Evolutionary conservation across 2,888 invertebrate genomes (phyloP).

Genomic region (Pardosa pseudoannulata): DNA sequence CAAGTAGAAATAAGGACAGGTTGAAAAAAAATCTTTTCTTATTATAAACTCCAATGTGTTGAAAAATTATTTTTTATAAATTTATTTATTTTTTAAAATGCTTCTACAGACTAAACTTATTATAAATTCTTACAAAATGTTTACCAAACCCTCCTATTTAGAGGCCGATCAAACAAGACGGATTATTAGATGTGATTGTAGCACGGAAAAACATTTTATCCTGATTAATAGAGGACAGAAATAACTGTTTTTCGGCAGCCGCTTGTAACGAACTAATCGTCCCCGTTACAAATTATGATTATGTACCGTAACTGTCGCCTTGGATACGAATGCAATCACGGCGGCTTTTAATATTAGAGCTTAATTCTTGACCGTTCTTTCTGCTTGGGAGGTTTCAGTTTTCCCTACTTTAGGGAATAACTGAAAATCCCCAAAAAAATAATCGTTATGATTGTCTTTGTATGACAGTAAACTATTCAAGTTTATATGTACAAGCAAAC

Average conservation of each 20-base stretch:
- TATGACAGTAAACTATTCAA: too few species aligned
- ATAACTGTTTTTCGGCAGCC: slow-evolving; percentile 17
- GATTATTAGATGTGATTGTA: neutral
- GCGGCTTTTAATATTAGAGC: slow-evolving; percentile 45
- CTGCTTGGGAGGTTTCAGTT: slow-evolving; percentile 17
- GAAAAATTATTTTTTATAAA: too few species aligned
- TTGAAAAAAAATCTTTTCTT: too few species aligned
- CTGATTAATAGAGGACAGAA: slow-evolving; percentile 3
- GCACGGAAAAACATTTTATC: neutral
- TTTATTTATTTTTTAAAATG: too few species aligned
- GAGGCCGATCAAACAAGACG: neutral
- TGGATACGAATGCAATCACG: slow-evolving; percentile 33
- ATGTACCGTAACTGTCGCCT: slow-evolving; percentile 66
- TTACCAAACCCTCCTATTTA: too few species aligned
- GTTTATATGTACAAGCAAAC: too few species aligned
- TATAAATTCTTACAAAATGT: too few species aligned
- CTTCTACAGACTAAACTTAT: too few species aligned
- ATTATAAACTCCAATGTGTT: too few species aligned
- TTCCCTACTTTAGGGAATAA: slow-evolving; percentile 36
- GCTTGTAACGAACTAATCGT: slow-evolving; percentile 51
- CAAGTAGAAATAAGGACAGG: too few species aligned
- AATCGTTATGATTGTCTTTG: too few species aligned
- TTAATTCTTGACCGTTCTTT: slow-evolving; percentile 44
- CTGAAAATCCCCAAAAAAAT: too few species aligned
- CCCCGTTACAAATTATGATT: slow-evolving; percentile 45